Base-by-base conservation (phyloP, 2,113 vertebrate genomes). In the Athene noctua region DNA sequence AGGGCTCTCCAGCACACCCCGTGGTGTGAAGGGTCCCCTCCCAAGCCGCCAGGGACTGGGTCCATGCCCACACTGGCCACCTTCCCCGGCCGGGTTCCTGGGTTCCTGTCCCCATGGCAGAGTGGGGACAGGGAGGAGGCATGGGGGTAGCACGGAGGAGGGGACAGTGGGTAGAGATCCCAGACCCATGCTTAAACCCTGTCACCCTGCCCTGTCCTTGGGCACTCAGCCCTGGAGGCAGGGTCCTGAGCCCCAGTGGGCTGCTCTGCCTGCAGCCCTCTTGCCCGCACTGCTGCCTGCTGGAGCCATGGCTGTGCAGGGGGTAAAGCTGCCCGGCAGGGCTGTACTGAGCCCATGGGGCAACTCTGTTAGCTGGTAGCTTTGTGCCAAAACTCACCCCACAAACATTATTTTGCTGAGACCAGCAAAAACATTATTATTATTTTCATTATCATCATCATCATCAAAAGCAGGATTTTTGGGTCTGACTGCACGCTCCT, bases 281-380 rank as follows among this genome's bases (percentile, higher is more conserved):
- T 32, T 58, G 30, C 32, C 44, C 5, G 34, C 20, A 5, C 46
- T 10, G n/a, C 46, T 63, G 42, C 36, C 44, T 55, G 17, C 9
- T 0, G 3, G 26, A 68, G n/a, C 47, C 23, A 1, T 3, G 13
- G 59, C 67, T 2, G 0, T 13, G 58, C 51, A 20, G 11, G 8
- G 17, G 10, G 6, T 36, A 36, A 29, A 59, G 66, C 34, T 71
- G 47, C 34, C 27, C 8, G 3, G 26, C 1, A 3, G 51, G 52
- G n/a, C 47, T 32, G 21, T 34, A 59, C 26, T 15, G 30, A 73
- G 46, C 73, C n/a, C 55, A 9, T 0, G 32, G 62, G 66, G n/a
- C 66, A 72, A 34, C 38, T 65, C 44, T 66, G 65, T 26, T 29
- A 34, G 63, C 15, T 29, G 49, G 30, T 34, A 30, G 51, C 52